phyloP scores from a whole-genome alignment of 2,797 vertebrate genomes.

The Argya squamiceps region DNA sequence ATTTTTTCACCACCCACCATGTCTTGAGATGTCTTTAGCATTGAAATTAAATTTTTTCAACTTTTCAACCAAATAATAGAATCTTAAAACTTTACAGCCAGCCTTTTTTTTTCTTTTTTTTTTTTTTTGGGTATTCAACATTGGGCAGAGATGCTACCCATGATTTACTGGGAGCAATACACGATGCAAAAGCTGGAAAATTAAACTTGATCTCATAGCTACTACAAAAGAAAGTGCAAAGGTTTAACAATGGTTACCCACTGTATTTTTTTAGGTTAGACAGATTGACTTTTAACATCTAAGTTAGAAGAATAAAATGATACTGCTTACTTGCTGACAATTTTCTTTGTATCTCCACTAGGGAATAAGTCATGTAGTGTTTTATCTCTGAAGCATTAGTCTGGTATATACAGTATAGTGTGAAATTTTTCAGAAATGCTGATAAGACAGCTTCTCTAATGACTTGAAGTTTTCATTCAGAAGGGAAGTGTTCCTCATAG shows the following conservation, averaged over 20 bases:
- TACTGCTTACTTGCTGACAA: not conserved
- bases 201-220: not conserved
- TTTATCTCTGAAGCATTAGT: not conserved
- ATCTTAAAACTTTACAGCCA: not conserved
- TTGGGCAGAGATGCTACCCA: not conserved
- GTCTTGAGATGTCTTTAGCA: not conserved
- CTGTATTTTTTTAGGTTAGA: not conserved
- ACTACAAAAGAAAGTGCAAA: not conserved
- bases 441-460: not conserved
- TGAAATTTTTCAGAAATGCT: not conserved
- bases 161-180: not conserved
- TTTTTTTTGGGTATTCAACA: not conserved
- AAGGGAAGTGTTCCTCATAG: not conserved
- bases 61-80: not conserved
- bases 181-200: not conserved
- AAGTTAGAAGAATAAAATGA: not conserved
- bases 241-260: not conserved
- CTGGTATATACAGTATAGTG: accelerated
- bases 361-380: not conserved
- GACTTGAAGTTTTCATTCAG: not conserved
- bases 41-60: not conserved
- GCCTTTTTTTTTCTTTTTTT: not conserved
- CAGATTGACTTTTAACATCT: not conserved
- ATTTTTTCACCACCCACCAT: not conserved
- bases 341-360: not conserved